Evolutionary conservation across 2,888 invertebrate genomes (phyloP), one percentile per base, ranked within the genome.

Genomic region (Epinotia nisella): DNA sequence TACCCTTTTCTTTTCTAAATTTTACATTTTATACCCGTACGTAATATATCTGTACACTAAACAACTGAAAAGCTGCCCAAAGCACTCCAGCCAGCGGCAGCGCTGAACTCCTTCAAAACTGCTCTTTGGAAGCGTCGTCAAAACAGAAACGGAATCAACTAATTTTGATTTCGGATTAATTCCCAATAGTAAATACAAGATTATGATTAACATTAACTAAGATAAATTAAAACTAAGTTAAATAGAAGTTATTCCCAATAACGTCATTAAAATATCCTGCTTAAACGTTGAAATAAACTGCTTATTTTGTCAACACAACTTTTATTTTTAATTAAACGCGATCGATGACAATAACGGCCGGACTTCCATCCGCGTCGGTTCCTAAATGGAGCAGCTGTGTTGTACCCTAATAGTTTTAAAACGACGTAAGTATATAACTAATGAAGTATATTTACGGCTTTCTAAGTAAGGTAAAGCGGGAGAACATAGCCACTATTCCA

Each of bases 331-430:
- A 73, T 64, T 64, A 72, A 67, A 69, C 58, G 35, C 49, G 62
- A 69, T 64, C 58, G 51, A 61, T 72, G 61, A 68, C 61, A 62
- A 55, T 71, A 67, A 62, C 67, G 58, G 49, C 58, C 68, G 73
- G 73, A 73, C 64, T 29, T 73, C 73, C 73, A 64, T 73, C n/a
- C 51, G 69, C 69, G 59, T 62, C 58, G 35, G 62, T 55, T 72
- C 67, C 5, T 73, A 73, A 70, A 61, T 66, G 65, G 73, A 60
- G 65, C 71, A 65, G 71, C 66, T 64, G 79, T 78, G 76, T 77
- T n/a, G 5, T 55, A n/a, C 24, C 21, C 39, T 21, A 3, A n/a
- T 11, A 24, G 55, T 66, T 55, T 41, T 35, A 66, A 66, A 66
- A 41, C 55, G 55, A 7, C 41, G 7, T 56, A 66, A 17, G 55